Percentiles rank a stretch among this genome's conserved stretches.
These are phyloP conservation scores for Sialia sialis DNA, from an alignment of 2,113 vertebrate species.

Conservation along the genomic window DNA sequence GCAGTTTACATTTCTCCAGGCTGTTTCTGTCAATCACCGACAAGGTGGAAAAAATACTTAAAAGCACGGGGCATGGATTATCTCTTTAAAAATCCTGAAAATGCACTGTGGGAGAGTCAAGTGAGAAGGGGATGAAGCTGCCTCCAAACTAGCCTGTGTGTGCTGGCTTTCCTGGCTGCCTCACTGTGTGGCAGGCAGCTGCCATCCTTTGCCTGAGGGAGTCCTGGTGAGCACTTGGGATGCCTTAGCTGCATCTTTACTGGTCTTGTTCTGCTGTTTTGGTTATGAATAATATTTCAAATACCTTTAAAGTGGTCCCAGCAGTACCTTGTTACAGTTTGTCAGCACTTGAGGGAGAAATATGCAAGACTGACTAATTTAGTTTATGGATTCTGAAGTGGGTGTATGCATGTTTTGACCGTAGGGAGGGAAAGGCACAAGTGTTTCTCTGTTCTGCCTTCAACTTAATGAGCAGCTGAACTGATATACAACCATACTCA, in stretches of 20 bases:
- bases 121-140: neutral
- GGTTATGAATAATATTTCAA: neutral
- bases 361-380: neutral
- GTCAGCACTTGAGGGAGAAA: constrained; percentile 13
- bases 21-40: neutral
- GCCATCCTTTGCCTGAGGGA: constrained; percentile 8
- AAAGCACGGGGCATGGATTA: neutral
- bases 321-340: neutral
- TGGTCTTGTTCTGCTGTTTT: constrained; percentile 1
- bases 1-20: neutral
- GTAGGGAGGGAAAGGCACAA: neutral
- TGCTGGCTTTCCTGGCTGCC: neutral
- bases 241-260: neutral
- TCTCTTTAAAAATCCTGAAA: neutral
- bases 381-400: constrained; percentile 47
- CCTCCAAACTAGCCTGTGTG: neutral
- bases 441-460: constrained; percentile 10
- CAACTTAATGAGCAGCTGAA: neutral
- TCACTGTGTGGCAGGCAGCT: neutral
- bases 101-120: rapidly evolving
- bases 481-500: neutral
- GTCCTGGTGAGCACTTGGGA: neutral
- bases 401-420: neutral
- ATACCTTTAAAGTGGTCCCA: neutral
- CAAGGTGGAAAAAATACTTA: neutral